phyloP scores from a whole-genome alignment of 2,113 vertebrate species.

The Odobenus rosmarus region DNA sequence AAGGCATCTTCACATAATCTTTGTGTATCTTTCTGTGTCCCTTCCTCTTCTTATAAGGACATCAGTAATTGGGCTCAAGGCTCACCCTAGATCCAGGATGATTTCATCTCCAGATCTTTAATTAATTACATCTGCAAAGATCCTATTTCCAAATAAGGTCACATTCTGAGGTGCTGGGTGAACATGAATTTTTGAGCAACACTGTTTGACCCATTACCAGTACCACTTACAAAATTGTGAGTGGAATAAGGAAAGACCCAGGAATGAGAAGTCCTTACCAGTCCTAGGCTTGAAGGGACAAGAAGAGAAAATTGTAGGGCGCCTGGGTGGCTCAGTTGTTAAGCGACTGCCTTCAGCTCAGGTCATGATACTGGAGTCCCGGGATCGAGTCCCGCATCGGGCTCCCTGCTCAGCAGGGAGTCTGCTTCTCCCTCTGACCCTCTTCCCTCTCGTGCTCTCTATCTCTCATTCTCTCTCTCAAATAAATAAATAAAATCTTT shows the following conservation, averaged over 20 bases:
- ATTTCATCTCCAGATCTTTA: neutral
- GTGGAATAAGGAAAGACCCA: neutral
- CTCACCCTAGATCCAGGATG: neutral
- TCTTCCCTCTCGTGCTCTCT: too few species aligned
- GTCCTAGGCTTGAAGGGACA: neutral
- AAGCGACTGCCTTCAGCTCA: too few species aligned
- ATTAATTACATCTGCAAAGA: neutral
- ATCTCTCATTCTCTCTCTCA: too few species aligned
- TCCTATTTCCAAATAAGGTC: neutral
- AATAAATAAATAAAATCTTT: too few species aligned
- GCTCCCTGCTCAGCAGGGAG: too few species aligned
- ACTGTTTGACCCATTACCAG: neutral
- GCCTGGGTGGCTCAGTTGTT: too few species aligned
- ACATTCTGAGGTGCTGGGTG: slow-evolving; percentile 13
- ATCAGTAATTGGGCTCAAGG: neutral
- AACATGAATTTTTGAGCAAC: neutral
- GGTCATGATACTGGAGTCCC: too few species aligned
- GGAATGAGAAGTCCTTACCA: neutral
- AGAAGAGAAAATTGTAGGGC: neutral
- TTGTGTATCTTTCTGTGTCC: neutral
- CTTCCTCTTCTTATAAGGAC: neutral
- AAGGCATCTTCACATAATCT: neutral
- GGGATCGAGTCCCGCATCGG: too few species aligned
- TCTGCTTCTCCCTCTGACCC: too few species aligned
- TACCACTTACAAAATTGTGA: neutral